Base-by-base conservation (phyloP, 2,113 vertebrate species). In the Nasalis larvatus region DNA sequence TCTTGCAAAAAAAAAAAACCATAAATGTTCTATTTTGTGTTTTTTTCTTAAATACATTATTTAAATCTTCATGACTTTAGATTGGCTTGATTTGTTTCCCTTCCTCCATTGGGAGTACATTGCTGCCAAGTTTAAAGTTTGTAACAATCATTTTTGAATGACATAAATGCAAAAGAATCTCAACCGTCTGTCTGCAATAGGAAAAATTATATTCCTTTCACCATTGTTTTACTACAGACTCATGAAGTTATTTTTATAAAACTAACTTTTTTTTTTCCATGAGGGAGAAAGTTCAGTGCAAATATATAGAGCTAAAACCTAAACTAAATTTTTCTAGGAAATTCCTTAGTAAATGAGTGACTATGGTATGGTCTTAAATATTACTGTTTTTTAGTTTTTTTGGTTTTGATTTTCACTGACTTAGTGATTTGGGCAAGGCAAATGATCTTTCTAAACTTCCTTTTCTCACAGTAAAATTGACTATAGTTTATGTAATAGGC, bases 131-230 rank as follows among this genome's bases (percentile, higher is more conserved):
- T 91, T 96, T 90, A 58, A 95, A 97, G 89, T 97, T 97, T 97
- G 35, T 83, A 97, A 88, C 97, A 97, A 96, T 97, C 86, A 97
- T 97, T 97, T 96, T 87, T 98, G 96, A 97, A 95, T 98, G 96
- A 97, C 95, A 97, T 83, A 95, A 93, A 94, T 96, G 92, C 88
- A 81, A 94, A 97, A 96, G 96, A 92, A 96, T 94, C 91, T 96
- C 76, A 94, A 86, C 80, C 0, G 49, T 91, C 96, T 98, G 78
- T 96, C 93, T 97, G 88, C 30, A 94, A 94, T 71, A 85, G 95
- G 96, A 96, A 97, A 98, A 96, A 90, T 91, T 56, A 68, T 81
- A 95, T 96, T 97, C 97, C 96, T 97, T 96, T 95, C 78, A 96
- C 85, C 87, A 71, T 96, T 96, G 77, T 96, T 97, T 98, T 88